Evolutionary conservation across 2,888 invertebrate species (phyloP).

Genomic region (Argynnis bischoffii): DNA sequence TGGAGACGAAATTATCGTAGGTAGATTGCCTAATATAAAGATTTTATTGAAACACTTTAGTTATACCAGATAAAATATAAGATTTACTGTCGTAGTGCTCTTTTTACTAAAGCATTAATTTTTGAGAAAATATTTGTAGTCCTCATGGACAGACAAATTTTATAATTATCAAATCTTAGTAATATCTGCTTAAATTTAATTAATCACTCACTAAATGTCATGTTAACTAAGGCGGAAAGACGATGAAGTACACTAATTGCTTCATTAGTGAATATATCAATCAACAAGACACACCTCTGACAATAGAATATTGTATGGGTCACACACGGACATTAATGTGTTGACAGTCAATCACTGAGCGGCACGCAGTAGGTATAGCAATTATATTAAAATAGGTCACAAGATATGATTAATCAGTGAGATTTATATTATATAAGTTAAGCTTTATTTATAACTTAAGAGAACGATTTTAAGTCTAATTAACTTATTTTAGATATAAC

Average conservation of each 20-base stretch:
- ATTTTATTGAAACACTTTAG: too few species aligned
- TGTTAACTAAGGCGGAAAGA: constrained; percentile 21
- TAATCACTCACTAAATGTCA: constrained; percentile 12
- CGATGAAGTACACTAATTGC: constrained; percentile 36
- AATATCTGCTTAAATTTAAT: constrained; percentile 8
- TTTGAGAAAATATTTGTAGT: too few species aligned
- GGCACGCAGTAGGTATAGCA: constrained; percentile 3
- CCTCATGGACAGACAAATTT: too few species aligned
- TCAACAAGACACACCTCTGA: constrained; percentile 41
- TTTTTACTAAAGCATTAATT: too few species aligned
- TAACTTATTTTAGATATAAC: too few species aligned
- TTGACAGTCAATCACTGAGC: constrained; percentile 34
- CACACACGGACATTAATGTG: constrained; percentile 30
- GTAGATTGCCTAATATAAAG: neutral
- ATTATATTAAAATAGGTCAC: constrained; percentile 18
- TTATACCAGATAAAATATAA: too few species aligned
- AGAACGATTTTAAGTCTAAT: too few species aligned
- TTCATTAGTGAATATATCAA: constrained; percentile 44
- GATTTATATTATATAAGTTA: too few species aligned
- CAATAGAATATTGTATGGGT: constrained; percentile 29
- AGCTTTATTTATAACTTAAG: too few species aligned
- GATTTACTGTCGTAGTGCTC: too few species aligned
- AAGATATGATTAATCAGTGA: too few species aligned
- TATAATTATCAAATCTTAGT: too few species aligned
- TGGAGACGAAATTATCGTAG: neutral